Evolutionary conservation across 1,140 invertebrate species (phyloP), one percentile per base, ranked within the genome.

Genomic region (Eufriesea mexicana): DNA sequence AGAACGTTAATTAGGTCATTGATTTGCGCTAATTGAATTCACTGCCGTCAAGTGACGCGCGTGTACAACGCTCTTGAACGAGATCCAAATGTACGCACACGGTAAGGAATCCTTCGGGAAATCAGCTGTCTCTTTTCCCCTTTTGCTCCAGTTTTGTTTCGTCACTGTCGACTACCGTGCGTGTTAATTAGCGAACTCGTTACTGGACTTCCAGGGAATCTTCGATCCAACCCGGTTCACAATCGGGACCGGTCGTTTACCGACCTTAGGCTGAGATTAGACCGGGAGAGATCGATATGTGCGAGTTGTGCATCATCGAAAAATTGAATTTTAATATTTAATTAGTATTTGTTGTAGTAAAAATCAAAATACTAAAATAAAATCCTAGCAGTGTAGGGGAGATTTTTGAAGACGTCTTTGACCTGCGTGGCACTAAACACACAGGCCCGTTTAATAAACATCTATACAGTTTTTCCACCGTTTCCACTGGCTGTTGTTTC

Each of bases 11-110:
- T 87, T 82, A 62, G 70, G 67, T 76, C 67, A 84, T 72, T 87
- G 71, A 84, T 89, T 84, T 23, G 62, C 23, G 67, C 67, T 82
- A 86, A 89, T 89, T 89, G 61, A 86, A 76, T 83, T 82, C 66
- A 71, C 16, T 74, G 49, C 59, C 55, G 42, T 67, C 12, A 64
- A 86, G 47, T 14, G 42, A 71, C 10, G 49, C 42, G 49, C 28
- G 47, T 59, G 16, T 28, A 49, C 35, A 20, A 61, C 45, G 16
- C 42, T 83, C 45, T 74, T 66, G 45, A 80, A 83, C 45, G 57
- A 51, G 47, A 7, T 68, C 51, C 64, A 42, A 55, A 35, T 49
- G 57, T 47, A 20, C 49, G n/a, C 20, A 5, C 9, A 10, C 42
- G 42, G 8, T 57, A 47, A 47, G 55, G 12, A 20, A 55, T 45